Evolutionary conservation across 2,888 invertebrate genomes (phyloP).

Genomic region (Sipha maydis): DNA sequence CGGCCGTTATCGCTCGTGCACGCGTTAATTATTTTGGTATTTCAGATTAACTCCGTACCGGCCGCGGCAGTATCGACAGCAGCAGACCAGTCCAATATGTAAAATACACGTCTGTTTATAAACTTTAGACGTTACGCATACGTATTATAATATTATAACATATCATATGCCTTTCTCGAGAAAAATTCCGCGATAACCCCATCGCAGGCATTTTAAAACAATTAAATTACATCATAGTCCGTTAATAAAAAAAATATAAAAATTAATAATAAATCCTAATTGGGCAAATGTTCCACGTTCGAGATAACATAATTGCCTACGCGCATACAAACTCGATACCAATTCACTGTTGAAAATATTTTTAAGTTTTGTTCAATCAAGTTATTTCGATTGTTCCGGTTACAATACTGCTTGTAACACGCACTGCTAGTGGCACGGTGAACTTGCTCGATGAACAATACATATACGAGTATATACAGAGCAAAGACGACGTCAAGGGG

Average conservation of each 20-base stretch:
- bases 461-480: too few relatives aligned
- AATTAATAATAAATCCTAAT: not conserved
- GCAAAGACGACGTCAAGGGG: too few relatives aligned
- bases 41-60: not conserved
- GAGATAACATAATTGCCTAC: not conserved
- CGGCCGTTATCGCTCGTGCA: not conserved
- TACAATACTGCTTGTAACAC: too few relatives aligned
- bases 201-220: not conserved
- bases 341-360: too few relatives aligned
- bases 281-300: not conserved
- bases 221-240: not conserved
- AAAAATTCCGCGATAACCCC: slow-evolving; percentile 1
- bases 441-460: too few relatives aligned
- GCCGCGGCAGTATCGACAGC: not conserved
- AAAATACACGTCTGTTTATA: not conserved
- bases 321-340: too few relatives aligned
- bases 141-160: not conserved
- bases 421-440: too few relatives aligned
- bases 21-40: not conserved
- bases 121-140: not conserved
- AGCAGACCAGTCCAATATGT: not conserved
- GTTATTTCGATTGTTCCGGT: too few relatives aligned
- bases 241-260: not conserved
- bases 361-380: too few relatives aligned
- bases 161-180: not conserved